These are phyloP conservation scores for Chaenodraco wilsoni DNA, from an alignment of 2,797 vertebrate genomes.

Conservation along the genomic window DNA sequence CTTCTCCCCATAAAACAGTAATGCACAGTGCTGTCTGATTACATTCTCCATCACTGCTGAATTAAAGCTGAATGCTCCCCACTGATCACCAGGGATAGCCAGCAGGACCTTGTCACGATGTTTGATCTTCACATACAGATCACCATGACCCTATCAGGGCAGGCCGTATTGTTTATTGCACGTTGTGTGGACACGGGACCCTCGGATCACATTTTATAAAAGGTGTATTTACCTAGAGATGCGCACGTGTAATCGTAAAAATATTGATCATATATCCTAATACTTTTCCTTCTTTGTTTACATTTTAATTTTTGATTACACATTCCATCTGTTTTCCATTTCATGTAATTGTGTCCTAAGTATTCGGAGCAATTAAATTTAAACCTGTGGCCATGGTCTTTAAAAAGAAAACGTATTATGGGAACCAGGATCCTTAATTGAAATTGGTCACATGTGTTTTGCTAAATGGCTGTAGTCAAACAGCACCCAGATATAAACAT, in stretches of 20 bases:
- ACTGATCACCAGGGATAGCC: slow-evolving; percentile 13
- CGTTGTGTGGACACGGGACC: not conserved
- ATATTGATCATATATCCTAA: too few relatives aligned
- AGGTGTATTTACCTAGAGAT: not conserved
- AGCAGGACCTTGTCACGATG: slow-evolving; percentile 34
- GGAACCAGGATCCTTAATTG: not conserved
- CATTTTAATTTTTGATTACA: too few relatives aligned
- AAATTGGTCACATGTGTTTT: not conserved
- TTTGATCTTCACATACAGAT: slow-evolving; percentile 44
- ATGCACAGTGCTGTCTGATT: slow-evolving; percentile 23
- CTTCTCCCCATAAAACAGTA: slow-evolving; percentile 42
- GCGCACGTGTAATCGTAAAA: not conserved
- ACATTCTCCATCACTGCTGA: slow-evolving; percentile 23
- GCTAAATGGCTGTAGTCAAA: not conserved
- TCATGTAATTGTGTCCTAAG: too few relatives aligned
- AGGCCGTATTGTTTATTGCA: not conserved
- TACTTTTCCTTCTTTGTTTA: too few relatives aligned
- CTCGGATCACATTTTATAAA: not conserved
- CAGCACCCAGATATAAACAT: not conserved
- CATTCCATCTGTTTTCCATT: too few relatives aligned
- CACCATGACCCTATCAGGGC: slow-evolving; percentile 6
- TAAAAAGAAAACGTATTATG: too few relatives aligned
- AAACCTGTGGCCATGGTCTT: too few relatives aligned
- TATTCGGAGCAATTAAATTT: too few relatives aligned
- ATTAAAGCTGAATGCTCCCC: slow-evolving; percentile 50